These are phyloP conservation scores for Cyanoderma ruficeps DNA, from an alignment of 2,113 vertebrate species.

Conservation along the genomic window DNA sequence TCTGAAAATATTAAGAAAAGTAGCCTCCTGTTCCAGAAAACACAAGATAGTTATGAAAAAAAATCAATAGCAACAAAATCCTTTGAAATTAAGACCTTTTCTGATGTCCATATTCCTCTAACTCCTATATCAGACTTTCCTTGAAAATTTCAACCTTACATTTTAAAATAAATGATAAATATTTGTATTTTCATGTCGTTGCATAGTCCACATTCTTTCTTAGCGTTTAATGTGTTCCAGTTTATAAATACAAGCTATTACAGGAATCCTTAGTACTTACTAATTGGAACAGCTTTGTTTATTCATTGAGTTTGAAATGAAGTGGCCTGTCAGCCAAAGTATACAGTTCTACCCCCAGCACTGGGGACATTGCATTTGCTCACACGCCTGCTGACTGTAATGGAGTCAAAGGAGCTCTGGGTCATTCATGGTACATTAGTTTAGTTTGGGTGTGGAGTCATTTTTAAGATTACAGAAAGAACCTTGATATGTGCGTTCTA, in stretches of 20 bases:
- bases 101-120: not conserved
- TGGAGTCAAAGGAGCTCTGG: not conserved
- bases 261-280: not conserved
- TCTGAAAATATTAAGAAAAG: not conserved
- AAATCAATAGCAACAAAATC: not conserved
- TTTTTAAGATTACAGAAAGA: not conserved
- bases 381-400: not conserved
- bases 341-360: not conserved
- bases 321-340: not conserved
- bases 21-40: not conserved
- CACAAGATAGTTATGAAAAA: not conserved
- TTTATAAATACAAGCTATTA: not conserved
- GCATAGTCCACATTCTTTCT: not conserved
- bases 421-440: not conserved
- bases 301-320: not conserved
- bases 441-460: conserved; percentile 4
- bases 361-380: not conserved
- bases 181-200: not conserved
- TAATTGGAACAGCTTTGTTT: not conserved
- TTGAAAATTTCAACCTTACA: not conserved
- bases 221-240: not conserved
- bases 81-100: not conserved
- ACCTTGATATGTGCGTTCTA: not conserved
- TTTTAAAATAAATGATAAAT: not conserved
- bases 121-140: not conserved